A percentile compares a stretch with the other conserved stretches of the same genome.
These are phyloP conservation scores for Hylaeus anthracinus DNA, from an alignment of 1,140 invertebrate species.

Conservation along the genomic window DNA sequence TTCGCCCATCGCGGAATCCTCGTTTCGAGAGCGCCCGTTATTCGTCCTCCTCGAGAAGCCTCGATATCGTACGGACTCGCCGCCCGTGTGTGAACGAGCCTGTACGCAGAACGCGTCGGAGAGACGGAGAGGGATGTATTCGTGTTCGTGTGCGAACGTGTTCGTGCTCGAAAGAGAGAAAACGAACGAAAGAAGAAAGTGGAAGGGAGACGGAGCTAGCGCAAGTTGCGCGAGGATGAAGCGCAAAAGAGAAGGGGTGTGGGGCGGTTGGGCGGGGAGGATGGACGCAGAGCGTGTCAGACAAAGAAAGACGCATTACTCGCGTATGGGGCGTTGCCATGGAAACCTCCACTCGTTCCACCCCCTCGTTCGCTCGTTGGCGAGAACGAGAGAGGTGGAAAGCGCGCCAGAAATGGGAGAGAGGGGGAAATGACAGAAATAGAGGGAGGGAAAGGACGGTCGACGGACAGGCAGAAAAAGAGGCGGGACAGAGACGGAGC, in stretches of 20 bases:
- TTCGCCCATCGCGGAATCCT: slow-evolving; percentile 54
- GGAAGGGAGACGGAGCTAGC: slow-evolving; percentile 23
- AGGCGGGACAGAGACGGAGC: slow-evolving; percentile 42
- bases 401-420: slow-evolving; percentile 34
- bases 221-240: slow-evolving; percentile 8
- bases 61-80: slow-evolving; percentile 45
- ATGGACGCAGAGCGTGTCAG: slow-evolving; percentile 49
- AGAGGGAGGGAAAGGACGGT: slow-evolving; percentile 49
- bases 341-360: slow-evolving; percentile 77
- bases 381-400: slow-evolving; percentile 44
- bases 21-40: slow-evolving; percentile 58
- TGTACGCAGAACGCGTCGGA: slow-evolving; percentile 55
- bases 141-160: not conserved
- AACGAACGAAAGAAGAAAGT: slow-evolving; percentile 1
- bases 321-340: slow-evolving; percentile 80
- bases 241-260: slow-evolving; percentile 28
- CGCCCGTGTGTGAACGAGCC: slow-evolving; percentile 56
- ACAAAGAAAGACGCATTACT: slow-evolving; percentile 70
- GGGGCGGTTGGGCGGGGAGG: slow-evolving; percentile 45
- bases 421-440: slow-evolving; percentile 49
- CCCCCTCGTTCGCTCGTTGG: slow-evolving; percentile 59
- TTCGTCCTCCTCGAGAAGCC: slow-evolving; percentile 63
- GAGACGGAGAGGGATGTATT: slow-evolving; percentile 20
- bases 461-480: slow-evolving; percentile 40
- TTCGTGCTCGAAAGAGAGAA: not conserved